Conservation (phyloP, 2,113 vertebrate species). For the Galbula dea region DNA sequence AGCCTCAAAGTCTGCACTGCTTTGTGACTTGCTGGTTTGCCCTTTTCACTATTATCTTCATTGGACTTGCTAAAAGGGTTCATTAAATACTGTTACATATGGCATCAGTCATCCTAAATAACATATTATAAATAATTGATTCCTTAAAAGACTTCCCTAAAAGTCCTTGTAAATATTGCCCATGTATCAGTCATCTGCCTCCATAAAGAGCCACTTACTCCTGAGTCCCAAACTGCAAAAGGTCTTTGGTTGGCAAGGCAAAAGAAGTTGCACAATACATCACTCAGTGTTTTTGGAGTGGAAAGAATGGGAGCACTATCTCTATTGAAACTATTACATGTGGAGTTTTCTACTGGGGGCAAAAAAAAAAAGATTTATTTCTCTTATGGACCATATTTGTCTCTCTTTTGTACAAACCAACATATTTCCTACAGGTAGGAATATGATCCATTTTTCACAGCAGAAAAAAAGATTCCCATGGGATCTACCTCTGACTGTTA, state of each 20-base stretch:
- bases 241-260: neutral
- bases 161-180: neutral
- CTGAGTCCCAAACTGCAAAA: neutral
- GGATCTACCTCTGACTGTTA: neutral
- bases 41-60: neutral
- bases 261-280: neutral
- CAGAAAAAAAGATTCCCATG: neutral
- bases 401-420: neutral
- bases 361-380: neutral
- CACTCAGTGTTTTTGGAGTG: neutral
- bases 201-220: neutral
- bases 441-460: neutral
- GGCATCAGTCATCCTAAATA: neutral
- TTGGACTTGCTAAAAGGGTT: neutral
- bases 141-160: neutral
- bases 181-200: neutral
- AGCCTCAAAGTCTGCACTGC: neutral
- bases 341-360: neutral
- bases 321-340: neutral
- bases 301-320: neutral
- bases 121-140: neutral
- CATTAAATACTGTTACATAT: neutral
- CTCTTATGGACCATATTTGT: too few relatives aligned
- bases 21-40: neutral
- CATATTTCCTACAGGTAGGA: neutral